phyloP scores from a whole-genome alignment of 23 tunicate species.

The Trididemnum nubilum region DNA sequence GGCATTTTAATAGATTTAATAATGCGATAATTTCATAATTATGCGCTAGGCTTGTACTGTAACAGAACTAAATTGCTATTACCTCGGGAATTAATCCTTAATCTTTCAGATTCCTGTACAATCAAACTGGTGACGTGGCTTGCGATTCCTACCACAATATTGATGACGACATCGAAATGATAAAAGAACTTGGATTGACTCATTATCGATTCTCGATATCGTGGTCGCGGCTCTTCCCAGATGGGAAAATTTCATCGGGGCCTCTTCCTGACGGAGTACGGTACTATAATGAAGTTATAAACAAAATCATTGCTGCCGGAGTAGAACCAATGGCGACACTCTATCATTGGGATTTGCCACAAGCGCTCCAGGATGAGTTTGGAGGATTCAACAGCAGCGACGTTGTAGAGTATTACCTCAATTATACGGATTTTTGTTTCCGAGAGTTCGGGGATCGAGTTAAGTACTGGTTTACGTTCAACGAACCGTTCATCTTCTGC shows the following conservation, averaged over 20 bases:
- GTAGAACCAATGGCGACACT: constrained; percentile 90
- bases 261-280: constrained; percentile 66
- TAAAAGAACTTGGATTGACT: constrained; percentile 75
- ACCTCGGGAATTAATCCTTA: no score
- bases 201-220: constrained; percentile 92
- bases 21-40: no score
- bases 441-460: constrained; percentile 91
- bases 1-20: no score
- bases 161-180: constrained; percentile 70
- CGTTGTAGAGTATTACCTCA: constrained; percentile 58
- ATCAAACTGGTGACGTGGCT: constrained; percentile 91
- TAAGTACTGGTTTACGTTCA: constrained; percentile 92
- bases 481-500: constrained; percentile 85
- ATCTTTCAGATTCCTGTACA: constrained; percentile 64
- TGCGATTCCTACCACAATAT: constrained; percentile 80
- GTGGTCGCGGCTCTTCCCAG: constrained; percentile 90
- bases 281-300: constrained; percentile 79
- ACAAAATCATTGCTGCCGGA: constrained; percentile 61
- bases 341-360: constrained; percentile 95
- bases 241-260: constrained; percentile 54
- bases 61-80: no score
- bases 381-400: constrained; percentile 85
- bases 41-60: no score
- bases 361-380: constrained; percentile 78
- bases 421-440: constrained; percentile 74